A percentile compares a stretch with the other conserved stretches of the same genome.
phyloP scores from a whole-genome alignment of 92 coral and sea anemone species.

The Pocillopora grandis region DNA sequence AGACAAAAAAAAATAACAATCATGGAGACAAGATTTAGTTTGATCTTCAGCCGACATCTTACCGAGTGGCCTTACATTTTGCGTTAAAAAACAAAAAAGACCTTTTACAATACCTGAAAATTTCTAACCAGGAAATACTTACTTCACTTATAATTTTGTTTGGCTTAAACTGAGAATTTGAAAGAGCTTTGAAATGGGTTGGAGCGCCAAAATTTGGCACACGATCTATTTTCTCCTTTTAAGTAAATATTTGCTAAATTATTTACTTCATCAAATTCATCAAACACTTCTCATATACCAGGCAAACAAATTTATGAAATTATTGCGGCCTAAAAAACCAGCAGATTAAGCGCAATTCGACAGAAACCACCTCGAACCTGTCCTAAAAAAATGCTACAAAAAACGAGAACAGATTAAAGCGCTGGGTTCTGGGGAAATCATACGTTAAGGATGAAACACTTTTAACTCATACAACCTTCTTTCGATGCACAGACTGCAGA shows the following conservation, averaged over 20 bases:
- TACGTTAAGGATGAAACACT: neutral
- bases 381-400: neutral
- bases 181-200: neutral
- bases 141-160: neutral
- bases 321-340: neutral
- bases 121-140: neutral
- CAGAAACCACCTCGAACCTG: neutral
- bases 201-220: neutral
- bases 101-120: too few species aligned
- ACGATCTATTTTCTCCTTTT: neutral
- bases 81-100: neutral
- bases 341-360: neutral
- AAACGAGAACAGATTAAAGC: neutral
- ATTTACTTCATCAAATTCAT: slow-evolving; percentile 6
- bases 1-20: neutral
- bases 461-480: slow-evolving; percentile 12
- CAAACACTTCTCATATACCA: neutral
- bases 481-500: slow-evolving; percentile 34
- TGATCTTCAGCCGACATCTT: neutral
- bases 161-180: neutral
- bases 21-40: neutral
- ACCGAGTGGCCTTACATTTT: slow-evolving; percentile 5
- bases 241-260: slow-evolving; percentile 28
- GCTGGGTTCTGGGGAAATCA: neutral
- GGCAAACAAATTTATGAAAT: slow-evolving; percentile 13